Conservation (phyloP, 2,888 invertebrate genomes). For the Oscheius sp. region DNA sequence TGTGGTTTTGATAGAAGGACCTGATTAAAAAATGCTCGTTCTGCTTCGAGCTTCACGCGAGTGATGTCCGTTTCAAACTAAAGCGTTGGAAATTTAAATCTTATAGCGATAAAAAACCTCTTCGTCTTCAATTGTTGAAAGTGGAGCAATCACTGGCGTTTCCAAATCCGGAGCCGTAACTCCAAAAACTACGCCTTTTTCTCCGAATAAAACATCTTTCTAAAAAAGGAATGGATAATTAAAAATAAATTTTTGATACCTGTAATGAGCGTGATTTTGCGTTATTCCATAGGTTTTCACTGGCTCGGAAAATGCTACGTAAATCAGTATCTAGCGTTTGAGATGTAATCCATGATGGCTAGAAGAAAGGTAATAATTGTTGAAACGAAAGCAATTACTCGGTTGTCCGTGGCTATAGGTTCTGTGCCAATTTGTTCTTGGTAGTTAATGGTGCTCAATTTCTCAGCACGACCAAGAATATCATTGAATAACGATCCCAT, state of each 20-base stretch:
- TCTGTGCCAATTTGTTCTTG: slow-evolving; percentile 31
- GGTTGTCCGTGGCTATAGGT: background rate
- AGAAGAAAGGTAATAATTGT: background rate
- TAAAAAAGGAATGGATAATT: too few relatives aligned
- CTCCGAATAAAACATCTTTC: slow-evolving; percentile 38
- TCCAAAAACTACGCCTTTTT: slow-evolving; percentile 43
- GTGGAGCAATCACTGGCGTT: background rate
- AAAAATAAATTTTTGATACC: slow-evolving; percentile 1
- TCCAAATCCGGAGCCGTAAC: slow-evolving; percentile 31
- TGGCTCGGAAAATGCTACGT: slow-evolving; percentile 60
- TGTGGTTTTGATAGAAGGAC: slow-evolving; percentile 58
- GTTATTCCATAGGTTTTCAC: slow-evolving; percentile 61
- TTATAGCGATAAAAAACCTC: slow-evolving; percentile 17
- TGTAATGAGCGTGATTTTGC: slow-evolving; percentile 29
- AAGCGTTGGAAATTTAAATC: background rate
- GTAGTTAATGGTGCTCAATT: slow-evolving; percentile 36
- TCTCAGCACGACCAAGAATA: slow-evolving; percentile 49
- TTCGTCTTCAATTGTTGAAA: slow-evolving; percentile 21
- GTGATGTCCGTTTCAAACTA: slow-evolving; percentile 47
- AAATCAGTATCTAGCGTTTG: slow-evolving; percentile 41
- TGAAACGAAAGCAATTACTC: background rate
- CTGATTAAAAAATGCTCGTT: slow-evolving; percentile 70
- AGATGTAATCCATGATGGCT: slow-evolving; percentile 21
- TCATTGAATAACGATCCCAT: slow-evolving; percentile 41
- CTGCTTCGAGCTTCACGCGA: slow-evolving; percentile 63